These are phyloP conservation scores for Kradibia gibbosae DNA, from an alignment of 1,140 invertebrate species.

Conservation along the genomic window DNA sequence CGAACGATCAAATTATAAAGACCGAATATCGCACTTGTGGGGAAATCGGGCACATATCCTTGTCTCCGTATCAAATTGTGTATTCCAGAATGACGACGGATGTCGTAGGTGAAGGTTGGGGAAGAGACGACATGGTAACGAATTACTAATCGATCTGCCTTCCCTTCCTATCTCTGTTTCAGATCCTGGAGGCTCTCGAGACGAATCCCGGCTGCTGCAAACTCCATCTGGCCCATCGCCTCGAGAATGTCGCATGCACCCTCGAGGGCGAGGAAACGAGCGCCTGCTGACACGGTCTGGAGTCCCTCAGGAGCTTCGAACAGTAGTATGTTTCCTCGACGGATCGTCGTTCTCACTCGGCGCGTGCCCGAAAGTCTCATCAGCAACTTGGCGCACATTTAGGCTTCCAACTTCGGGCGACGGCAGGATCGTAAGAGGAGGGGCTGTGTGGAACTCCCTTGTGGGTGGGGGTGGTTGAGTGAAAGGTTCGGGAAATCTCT, in stretches of 20 bases:
- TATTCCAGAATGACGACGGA: background rate
- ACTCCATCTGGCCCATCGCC: slow-evolving; percentile 89
- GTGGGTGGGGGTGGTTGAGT: too few species aligned
- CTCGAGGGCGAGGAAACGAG: slow-evolving; percentile 83
- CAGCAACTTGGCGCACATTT: background rate
- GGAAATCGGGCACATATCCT: too few species aligned
- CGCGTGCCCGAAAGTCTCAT: background rate
- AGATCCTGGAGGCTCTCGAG: slow-evolving; percentile 88
- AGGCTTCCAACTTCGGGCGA: background rate
- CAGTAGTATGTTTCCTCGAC: slow-evolving; percentile 64
- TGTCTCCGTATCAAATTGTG: background rate
- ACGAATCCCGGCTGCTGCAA: slow-evolving; percentile 86
- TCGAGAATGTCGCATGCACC: slow-evolving; percentile 92
- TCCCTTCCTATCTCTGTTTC: slow-evolving; percentile 7
- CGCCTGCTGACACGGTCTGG: slow-evolving; percentile 69
- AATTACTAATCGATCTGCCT: background rate
- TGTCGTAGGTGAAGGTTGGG: background rate
- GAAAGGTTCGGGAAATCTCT: too few species aligned
- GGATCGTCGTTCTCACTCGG: background rate
- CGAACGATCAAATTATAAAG: too few species aligned
- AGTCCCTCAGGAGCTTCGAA: slow-evolving; percentile 67
- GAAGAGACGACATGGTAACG: background rate
- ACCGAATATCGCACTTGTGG: too few species aligned
- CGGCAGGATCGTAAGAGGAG: background rate
- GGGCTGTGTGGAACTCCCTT: too few species aligned